Conservation (phyloP, 2,888 invertebrate genomes). For the Dastarcus helophoroides region DNA sequence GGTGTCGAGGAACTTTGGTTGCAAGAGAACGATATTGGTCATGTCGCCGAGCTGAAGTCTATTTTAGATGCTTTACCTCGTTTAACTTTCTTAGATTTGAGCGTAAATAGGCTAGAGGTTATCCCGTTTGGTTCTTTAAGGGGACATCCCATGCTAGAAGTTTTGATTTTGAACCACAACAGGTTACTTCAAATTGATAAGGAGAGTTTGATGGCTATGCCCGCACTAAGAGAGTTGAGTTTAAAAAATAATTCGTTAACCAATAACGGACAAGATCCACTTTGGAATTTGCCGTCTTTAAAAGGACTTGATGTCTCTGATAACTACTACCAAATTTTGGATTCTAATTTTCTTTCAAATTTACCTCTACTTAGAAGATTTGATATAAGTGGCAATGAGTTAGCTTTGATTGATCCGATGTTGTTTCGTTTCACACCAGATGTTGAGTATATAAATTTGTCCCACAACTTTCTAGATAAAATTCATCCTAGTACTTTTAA, state of each 20-base stretch:
- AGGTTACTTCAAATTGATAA: slow-evolving; percentile 60
- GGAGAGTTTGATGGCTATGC: slow-evolving; percentile 74
- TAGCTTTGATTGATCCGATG: slow-evolving; percentile 59
- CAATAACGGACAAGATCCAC: slow-evolving; percentile 56
- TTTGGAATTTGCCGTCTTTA: slow-evolving; percentile 74
- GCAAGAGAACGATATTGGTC: slow-evolving; percentile 63
- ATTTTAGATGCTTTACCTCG: slow-evolving; percentile 67
- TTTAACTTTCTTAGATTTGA: slow-evolving; percentile 66
- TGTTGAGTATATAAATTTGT: slow-evolving; percentile 70
- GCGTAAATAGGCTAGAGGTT: slow-evolving; percentile 63
- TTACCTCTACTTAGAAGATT: slow-evolving; percentile 64
- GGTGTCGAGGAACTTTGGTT: slow-evolving; percentile 68
- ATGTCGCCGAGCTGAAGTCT: slow-evolving; percentile 62
- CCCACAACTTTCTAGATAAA: slow-evolving; percentile 57
- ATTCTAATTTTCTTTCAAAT: slow-evolving; percentile 60
- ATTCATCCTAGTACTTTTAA: slow-evolving; percentile 68
- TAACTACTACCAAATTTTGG: slow-evolving; percentile 61
- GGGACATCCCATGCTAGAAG: slow-evolving; percentile 69
- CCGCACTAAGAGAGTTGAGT: slow-evolving; percentile 68
- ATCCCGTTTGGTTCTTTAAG: slow-evolving; percentile 68
- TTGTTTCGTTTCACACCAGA: slow-evolving; percentile 60
- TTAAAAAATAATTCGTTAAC: slow-evolving; percentile 73
- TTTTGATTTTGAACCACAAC: slow-evolving; percentile 72
- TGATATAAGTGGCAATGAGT: slow-evolving; percentile 63
- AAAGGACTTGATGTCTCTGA: slow-evolving; percentile 74